A percentile compares a stretch with the other conserved stretches of the same genome.
Evolutionary conservation across 2,888 invertebrate genomes (phyloP).

Genomic region (Mechanitis mazaeus): DNA sequence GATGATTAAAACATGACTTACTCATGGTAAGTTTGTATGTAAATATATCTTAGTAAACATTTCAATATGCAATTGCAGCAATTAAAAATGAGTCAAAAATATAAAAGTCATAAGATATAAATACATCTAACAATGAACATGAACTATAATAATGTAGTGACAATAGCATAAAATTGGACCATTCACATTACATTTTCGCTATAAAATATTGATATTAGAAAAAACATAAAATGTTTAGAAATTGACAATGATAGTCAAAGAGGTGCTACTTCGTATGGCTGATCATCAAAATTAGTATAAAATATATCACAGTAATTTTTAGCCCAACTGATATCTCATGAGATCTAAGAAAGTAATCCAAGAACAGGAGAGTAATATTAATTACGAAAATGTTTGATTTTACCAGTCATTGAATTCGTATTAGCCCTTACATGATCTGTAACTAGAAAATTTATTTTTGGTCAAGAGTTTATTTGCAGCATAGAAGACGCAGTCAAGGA

Average conservation of each 20-base stretch:
- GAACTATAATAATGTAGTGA: slow-evolving; percentile 6
- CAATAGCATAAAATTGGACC: slow-evolving; percentile 46
- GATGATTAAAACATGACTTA: slow-evolving; percentile 10
- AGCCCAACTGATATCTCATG: slow-evolving; percentile 55
- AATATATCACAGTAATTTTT: slow-evolving; percentile 75
- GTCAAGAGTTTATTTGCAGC: slow-evolving; percentile 13
- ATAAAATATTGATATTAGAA: slow-evolving; percentile 45
- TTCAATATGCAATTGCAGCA: slow-evolving; percentile 1
- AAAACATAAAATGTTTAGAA: slow-evolving; percentile 43
- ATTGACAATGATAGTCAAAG: slow-evolving; percentile 45
- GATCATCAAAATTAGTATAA: slow-evolving; percentile 63
- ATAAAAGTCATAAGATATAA: slow-evolving; percentile 5
- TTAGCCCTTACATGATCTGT: slow-evolving; percentile 7
- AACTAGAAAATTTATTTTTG: slow-evolving; percentile 14
- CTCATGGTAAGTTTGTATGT: slow-evolving; percentile 10
- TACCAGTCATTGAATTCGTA: slow-evolving; percentile 18
- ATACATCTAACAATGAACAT: slow-evolving; percentile 1
- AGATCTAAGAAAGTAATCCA: slow-evolving; percentile 45
- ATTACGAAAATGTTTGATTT: slow-evolving; percentile 23
- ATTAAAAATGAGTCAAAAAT: slow-evolving; percentile 9
- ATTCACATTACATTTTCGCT: slow-evolving; percentile 44
- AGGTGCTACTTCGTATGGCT: slow-evolving; percentile 48
- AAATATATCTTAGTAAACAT: slow-evolving; percentile 7
- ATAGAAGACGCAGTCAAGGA: slow-evolving; percentile 16
- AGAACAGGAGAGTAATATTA: slow-evolving; percentile 28